Percentiles rank a stretch among this genome's conserved stretches.
These are phyloP conservation scores for Lerema accius DNA, from an alignment of 1,140 invertebrate genomes.

Conservation along the genomic window DNA sequence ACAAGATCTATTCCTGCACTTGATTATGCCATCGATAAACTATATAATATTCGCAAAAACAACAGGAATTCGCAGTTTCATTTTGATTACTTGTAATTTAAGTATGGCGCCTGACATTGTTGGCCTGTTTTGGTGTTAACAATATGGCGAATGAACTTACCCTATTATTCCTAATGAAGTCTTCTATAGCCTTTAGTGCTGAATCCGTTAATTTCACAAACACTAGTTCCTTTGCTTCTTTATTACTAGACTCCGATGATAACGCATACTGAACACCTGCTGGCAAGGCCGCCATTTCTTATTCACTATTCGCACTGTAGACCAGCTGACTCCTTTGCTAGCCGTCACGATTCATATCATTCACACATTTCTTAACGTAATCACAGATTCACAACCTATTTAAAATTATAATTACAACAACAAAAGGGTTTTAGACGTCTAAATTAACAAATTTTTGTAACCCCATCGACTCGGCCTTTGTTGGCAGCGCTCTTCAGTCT, in stretches of 20 bases:
- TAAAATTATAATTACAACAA: slow-evolving; percentile 83
- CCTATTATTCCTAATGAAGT: slow-evolving; percentile 93
- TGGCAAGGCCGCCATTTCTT: slow-evolving; percentile 96
- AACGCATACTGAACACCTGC: slow-evolving; percentile 97
- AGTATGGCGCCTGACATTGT: slow-evolving; percentile 82
- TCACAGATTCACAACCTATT: slow-evolving; percentile 83
- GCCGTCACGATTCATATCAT: slow-evolving; percentile 82
- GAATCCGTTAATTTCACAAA: slow-evolving; percentile 98
- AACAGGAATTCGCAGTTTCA: slow-evolving; percentile 71
- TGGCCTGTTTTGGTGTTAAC: slow-evolving; percentile 79
- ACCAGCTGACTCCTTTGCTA: slow-evolving; percentile 83
- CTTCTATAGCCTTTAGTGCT: slow-evolving; percentile 94
- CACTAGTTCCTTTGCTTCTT: slow-evolving; percentile 94
- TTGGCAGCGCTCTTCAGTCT: slow-evolving; percentile 82
- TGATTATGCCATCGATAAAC: slow-evolving; percentile 36
- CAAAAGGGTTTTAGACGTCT: slow-evolving; percentile 79
- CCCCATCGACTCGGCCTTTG: slow-evolving; percentile 83
- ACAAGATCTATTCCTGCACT: slow-evolving; percentile 41
- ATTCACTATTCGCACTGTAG: slow-evolving; percentile 83
- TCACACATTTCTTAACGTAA: slow-evolving; percentile 82
- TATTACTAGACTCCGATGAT: slow-evolving; percentile 93
- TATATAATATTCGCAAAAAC: slow-evolving; percentile 52
- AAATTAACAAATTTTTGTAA: slow-evolving; percentile 82
- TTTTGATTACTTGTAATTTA: slow-evolving; percentile 80
- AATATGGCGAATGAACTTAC: slow-evolving; percentile 86